Evolutionary conservation across 1,140 invertebrate genomes (phyloP).

Genomic region (Cyrtorhinus lividipennis): DNA sequence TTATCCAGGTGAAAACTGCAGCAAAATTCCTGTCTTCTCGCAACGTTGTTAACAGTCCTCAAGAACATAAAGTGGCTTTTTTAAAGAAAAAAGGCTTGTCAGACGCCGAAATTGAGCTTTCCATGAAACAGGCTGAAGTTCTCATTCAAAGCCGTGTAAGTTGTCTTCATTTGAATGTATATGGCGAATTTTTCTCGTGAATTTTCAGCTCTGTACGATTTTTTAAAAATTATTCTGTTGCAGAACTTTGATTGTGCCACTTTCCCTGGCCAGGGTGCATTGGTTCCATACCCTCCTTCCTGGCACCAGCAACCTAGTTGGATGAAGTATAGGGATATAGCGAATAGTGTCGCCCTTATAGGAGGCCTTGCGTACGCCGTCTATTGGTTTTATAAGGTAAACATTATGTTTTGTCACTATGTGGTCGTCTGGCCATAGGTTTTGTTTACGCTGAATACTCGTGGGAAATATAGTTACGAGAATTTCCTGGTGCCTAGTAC

Average conservation of each 20-base stretch:
- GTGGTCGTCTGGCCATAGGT: no score
- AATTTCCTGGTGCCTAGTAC: no score
- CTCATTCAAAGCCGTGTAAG: constrained; percentile 10
- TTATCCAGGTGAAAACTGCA: constrained; percentile 16
- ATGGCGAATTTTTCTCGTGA: no score
- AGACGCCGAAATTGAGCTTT: constrained; percentile 19
- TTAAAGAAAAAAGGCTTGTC: constrained; percentile 20
- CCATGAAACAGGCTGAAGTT: constrained; percentile 13
- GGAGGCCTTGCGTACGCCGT: constrained; percentile 15
- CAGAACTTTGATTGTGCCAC: neutral
- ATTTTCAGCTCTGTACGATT: no score
- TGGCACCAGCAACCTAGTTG: constrained; percentile 2
- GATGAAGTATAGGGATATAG: constrained; percentile 14
- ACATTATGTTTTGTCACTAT: no score
- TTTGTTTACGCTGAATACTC: no score
- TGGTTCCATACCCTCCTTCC: neutral
- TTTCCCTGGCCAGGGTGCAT: neutral
- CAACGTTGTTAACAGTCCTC: constrained; percentile 10
- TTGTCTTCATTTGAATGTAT: no score
- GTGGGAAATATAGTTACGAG: no score
- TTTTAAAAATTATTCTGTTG: neutral
- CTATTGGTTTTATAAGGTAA: constrained; percentile 19
- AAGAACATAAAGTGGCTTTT: constrained; percentile 16
- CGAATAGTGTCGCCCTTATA: constrained; percentile 13
- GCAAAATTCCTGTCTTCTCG: constrained; percentile 16